phyloP scores from a whole-genome alignment of 2,888 invertebrate genomes.

The Agriopis leucophaearia region DNA sequence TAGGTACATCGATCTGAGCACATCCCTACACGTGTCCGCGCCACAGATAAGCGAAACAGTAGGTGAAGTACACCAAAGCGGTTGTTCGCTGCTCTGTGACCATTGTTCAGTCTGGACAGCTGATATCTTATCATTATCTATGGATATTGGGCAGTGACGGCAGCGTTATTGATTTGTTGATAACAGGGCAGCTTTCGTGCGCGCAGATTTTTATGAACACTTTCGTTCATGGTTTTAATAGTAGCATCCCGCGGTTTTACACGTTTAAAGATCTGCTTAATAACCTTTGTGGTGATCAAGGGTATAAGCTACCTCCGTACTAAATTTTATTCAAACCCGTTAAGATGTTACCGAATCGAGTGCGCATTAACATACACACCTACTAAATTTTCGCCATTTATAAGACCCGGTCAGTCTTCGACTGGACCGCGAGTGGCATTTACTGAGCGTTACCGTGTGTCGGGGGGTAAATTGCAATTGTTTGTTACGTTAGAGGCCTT shows the following conservation, averaged over 20 bases:
- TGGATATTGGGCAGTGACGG: constrained; percentile 64
- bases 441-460: too few relatives aligned
- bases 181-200: constrained; percentile 67
- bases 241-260: neutral
- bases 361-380: too few relatives aligned
- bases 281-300: too few relatives aligned
- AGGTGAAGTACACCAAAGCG: constrained; percentile 44
- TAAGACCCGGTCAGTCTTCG: too few relatives aligned
- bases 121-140: constrained; percentile 65
- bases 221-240: constrained; percentile 22
- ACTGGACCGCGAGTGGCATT: too few relatives aligned
- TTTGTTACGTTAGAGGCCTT: too few relatives aligned
- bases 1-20: constrained; percentile 30
- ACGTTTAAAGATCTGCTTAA: too few relatives aligned
- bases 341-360: too few relatives aligned
- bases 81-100: constrained; percentile 64
- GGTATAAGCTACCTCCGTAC: too few relatives aligned
- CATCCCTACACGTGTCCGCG: constrained; percentile 58
- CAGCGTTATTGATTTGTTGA: constrained; percentile 80
- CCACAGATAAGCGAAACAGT: constrained; percentile 60
- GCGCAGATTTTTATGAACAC: constrained; percentile 61
- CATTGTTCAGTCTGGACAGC: constrained; percentile 64
- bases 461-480: too few relatives aligned
- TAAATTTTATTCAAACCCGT: too few relatives aligned
- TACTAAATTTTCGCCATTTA: too few relatives aligned